phyloP scores from a whole-genome alignment of 2,113 vertebrate species.

The Zootoca vivipara region DNA sequence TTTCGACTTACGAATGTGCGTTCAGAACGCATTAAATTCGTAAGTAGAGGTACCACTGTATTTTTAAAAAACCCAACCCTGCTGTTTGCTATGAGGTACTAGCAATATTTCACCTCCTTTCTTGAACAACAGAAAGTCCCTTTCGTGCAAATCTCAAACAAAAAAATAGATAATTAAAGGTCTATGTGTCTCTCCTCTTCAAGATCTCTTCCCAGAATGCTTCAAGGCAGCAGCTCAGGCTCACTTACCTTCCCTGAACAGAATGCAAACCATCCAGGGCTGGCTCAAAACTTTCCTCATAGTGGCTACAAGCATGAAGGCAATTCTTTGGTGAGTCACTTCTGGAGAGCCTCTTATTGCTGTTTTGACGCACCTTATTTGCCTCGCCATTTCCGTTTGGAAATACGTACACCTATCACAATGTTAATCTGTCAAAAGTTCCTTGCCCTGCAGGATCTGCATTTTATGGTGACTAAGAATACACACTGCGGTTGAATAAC shows the following conservation, averaged over 20 bases:
- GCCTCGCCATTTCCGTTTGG: not conserved
- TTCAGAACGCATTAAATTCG: too few relatives aligned
- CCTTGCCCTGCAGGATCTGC: not conserved
- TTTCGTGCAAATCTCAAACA: not conserved
- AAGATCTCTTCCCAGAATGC: not conserved
- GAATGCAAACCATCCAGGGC: not conserved
- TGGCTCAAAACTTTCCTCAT: not conserved
- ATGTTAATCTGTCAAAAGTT: not conserved
- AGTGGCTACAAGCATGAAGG: not conserved
- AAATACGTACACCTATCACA: not conserved
- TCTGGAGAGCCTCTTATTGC: not conserved
- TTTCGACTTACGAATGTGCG: too few relatives aligned
- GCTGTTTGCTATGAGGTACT: not conserved
- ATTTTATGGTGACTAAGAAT: not conserved
- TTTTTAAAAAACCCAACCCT: not conserved
- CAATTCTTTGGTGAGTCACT: not conserved
- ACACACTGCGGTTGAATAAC: not conserved
- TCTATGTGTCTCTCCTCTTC: not conserved
- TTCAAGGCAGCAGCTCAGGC: not conserved
- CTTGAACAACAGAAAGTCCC: not conserved
- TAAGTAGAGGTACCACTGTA: too few relatives aligned
- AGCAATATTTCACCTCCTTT: not conserved
- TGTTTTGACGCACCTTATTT: not conserved
- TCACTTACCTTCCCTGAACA: not conserved
- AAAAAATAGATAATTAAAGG: not conserved